Evolutionary conservation across 2,113 vertebrate genomes (phyloP), one percentile per base, ranked within the genome.

Genomic region (Orcinus orca): DNA sequence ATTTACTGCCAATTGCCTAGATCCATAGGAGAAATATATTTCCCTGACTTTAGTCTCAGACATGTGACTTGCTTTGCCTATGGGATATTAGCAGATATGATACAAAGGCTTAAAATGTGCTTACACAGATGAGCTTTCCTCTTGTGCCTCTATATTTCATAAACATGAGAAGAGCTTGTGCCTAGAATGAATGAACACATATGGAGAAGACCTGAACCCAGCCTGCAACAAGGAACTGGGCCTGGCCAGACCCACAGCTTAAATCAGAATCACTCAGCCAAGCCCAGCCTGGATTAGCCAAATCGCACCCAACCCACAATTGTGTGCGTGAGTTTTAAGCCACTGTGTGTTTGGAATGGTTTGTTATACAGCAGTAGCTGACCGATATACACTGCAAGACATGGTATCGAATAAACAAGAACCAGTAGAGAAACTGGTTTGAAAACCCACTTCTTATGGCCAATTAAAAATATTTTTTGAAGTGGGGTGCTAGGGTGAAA

Each of bases 391-490:
- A 82, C 13, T 26, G 6, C 15, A 84, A 83, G 53, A 91, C 13
- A 29, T 65, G 2, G 8, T 89, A 31, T 21, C n/a, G 1, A 93
- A 55, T 79, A 94, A 94, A 79, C 29, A 84, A 88, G 70, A 94
- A 44, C 21, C 15, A 14, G 70, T 7, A 58, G 3, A 18, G 36
- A 41, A 86, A 89, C 2, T 63, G 11, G 6, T 26, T 90, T 93
- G 9, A 38, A 82, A 65, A 90, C 71, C 3, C 2, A 79, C 31
- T 88, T 91, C 67, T 62, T 62, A 86, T 2, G 26, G 26, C 3
- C 36, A 97, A 62, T 67, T 71, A 50, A 95, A 92, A 76, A 71
- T 20, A 21, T 36, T 50, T 58, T 92, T 95, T 97, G 50, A 95
- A 77, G 7, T 60, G 1, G 80, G 38, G 76, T 65, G 9, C 25